These are phyloP conservation scores for Hippopotamyrus pictus DNA, from an alignment of 2,797 vertebrate species.

Conservation along the genomic window DNA sequence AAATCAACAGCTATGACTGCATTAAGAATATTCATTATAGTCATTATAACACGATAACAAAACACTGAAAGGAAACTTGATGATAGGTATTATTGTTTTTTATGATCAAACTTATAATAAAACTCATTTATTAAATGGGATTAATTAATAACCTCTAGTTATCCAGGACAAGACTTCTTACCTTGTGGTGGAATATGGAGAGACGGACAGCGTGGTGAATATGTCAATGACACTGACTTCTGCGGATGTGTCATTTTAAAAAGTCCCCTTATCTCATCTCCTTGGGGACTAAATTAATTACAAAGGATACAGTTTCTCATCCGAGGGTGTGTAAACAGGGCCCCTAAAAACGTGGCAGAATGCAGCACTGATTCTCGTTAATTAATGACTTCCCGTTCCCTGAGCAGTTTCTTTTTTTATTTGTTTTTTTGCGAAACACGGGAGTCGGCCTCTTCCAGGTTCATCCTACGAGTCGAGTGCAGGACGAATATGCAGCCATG, in stretches of 20 bases:
- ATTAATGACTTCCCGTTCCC: neutral
- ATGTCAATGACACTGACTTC: neutral
- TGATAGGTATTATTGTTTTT: neutral
- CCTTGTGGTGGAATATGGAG: neutral
- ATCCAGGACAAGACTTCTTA: slow-evolving; percentile 5
- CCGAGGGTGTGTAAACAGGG: slow-evolving; percentile 9
- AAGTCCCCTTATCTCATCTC: slow-evolving; percentile 2
- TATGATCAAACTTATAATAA: neutral
- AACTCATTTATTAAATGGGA: neutral
- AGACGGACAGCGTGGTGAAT: neutral
- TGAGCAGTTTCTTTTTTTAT: neutral
- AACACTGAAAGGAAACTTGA: neutral
- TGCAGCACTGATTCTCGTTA: neutral
- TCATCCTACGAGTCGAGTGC: neutral
- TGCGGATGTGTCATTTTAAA: slow-evolving; percentile 16
- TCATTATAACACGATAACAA: neutral
- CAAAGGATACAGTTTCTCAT: slow-evolving; percentile 23
- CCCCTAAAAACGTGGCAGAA: neutral
- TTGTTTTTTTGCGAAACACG: neutral
- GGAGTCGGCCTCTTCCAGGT: neutral
- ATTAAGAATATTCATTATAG: neutral
- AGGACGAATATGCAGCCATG: neutral
- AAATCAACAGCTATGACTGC: neutral
- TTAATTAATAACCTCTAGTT: neutral
- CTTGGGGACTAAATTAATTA: slow-evolving; percentile 21